Conservation (phyloP, 2,888 invertebrate genomes). For the Apotomis capreana region DNA sequence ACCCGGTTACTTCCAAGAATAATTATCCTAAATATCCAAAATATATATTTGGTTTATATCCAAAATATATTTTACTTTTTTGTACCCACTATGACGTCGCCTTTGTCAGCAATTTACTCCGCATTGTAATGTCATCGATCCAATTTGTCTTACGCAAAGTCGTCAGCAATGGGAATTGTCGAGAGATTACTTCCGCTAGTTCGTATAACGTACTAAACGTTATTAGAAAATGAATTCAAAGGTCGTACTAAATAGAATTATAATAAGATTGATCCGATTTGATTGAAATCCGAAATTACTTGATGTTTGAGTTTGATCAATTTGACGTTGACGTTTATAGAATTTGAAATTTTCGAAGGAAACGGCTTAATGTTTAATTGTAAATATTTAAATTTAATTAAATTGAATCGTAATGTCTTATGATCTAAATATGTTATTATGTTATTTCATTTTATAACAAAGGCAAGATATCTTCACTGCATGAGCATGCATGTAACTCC, state of each 20-base stretch:
- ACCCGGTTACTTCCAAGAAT: too few species aligned
- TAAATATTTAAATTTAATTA: not conserved
- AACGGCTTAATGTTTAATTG: not conserved
- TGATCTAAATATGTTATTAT: too few species aligned
- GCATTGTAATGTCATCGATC: slow-evolving; percentile 34
- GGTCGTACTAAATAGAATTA: not conserved
- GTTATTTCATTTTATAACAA: too few species aligned
- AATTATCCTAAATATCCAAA: too few species aligned
- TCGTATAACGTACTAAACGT: not conserved
- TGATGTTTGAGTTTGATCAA: slow-evolving; percentile 25
- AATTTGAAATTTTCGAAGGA: slow-evolving; percentile 2
- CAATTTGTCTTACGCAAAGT: slow-evolving; percentile 26
- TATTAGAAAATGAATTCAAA: not conserved
- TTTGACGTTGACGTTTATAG: slow-evolving; percentile 12
- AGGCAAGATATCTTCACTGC: too few species aligned
- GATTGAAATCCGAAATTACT: not conserved
- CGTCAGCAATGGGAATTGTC: slow-evolving; percentile 7
- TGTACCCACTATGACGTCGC: not conserved
- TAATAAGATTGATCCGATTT: not conserved
- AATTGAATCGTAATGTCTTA: too few species aligned
- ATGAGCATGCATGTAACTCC: too few species aligned
- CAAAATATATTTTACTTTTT: not conserved
- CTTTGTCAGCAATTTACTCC: slow-evolving; percentile 25
- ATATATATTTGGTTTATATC: too few species aligned
- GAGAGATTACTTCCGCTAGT: not conserved